These are phyloP conservation scores for Artibeus jamaicensis DNA, from an alignment of 2,797 vertebrate species.

Conservation along the genomic window DNA sequence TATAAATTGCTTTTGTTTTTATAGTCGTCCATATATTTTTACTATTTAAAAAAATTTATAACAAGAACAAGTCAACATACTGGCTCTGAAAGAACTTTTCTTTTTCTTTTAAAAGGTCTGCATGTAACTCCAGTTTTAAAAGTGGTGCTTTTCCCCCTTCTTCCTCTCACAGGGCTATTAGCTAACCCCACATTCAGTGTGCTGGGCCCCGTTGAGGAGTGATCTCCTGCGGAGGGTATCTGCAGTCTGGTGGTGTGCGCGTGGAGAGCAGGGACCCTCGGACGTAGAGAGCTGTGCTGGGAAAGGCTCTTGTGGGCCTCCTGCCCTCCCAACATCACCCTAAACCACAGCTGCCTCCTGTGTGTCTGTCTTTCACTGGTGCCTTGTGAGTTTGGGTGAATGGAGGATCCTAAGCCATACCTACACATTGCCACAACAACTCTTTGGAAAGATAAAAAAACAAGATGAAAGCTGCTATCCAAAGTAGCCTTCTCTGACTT, in stretches of 20 bases:
- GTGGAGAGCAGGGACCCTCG: neutral
- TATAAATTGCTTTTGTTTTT: conserved; percentile 10
- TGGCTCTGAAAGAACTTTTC: neutral
- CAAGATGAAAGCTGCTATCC: neutral
- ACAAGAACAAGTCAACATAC: neutral
- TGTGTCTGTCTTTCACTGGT: neutral
- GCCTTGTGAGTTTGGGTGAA: neutral
- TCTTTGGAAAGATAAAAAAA: neutral
- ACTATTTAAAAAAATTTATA: conserved; percentile 11
- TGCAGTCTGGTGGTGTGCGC: neutral
- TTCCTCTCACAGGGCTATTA: neutral
- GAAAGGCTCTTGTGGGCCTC: neutral
- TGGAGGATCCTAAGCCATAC: neutral
- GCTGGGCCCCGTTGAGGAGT: neutral
- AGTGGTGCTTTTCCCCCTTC: neutral
- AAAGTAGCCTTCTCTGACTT: neutral
- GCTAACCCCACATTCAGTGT: neutral
- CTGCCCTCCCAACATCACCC: neutral
- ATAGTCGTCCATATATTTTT: neutral
- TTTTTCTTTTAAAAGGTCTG: neutral
- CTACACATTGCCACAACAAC: neutral
- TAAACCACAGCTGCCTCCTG: neutral
- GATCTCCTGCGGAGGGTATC: neutral
- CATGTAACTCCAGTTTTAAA: neutral
- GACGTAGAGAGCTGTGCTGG: neutral